Percentiles rank a stretch among this genome's conserved stretches.
These are phyloP conservation scores for Apodemia mormo DNA, from an alignment of 2,888 invertebrate species.

Conservation along the genomic window DNA sequence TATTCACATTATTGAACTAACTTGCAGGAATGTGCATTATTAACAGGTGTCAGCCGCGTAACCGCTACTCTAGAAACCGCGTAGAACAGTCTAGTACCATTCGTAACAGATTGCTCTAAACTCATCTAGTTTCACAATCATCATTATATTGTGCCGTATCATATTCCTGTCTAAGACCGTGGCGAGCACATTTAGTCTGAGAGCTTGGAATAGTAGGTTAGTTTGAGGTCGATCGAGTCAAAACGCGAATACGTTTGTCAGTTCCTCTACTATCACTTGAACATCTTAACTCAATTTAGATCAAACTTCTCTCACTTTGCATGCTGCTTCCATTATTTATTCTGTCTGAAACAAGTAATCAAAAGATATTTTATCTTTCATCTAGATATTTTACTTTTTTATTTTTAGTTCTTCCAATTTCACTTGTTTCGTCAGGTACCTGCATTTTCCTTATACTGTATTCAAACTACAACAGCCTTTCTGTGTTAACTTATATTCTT, in stretches of 20 bases:
- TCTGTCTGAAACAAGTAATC: slow-evolving; percentile 54
- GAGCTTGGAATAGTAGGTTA: slow-evolving; percentile 79
- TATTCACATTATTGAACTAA: slow-evolving; percentile 17
- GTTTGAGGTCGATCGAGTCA: slow-evolving; percentile 70
- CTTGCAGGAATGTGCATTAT: slow-evolving; percentile 76
- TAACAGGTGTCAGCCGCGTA: slow-evolving; percentile 75
- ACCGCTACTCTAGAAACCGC: slow-evolving; percentile 77
- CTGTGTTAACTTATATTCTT: slow-evolving; percentile 20
- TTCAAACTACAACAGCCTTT: slow-evolving; percentile 19
- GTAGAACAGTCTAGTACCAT: slow-evolving; percentile 72
- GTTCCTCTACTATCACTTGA: slow-evolving; percentile 66
- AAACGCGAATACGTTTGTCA: slow-evolving; percentile 67
- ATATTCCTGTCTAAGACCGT: slow-evolving; percentile 69
- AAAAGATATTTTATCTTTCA: slow-evolving; percentile 45
- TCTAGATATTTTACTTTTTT: slow-evolving; percentile 24
- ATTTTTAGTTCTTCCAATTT: slow-evolving; percentile 33
- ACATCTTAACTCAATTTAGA: slow-evolving; percentile 70
- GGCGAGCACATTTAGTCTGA: slow-evolving; percentile 74
- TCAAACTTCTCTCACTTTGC: slow-evolving; percentile 74
- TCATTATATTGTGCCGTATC: slow-evolving; percentile 66
- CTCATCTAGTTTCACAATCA: slow-evolving; percentile 76
- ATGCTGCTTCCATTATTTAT: slow-evolving; percentile 76
- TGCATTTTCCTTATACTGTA: slow-evolving; percentile 58
- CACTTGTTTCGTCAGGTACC: slow-evolving; percentile 54
- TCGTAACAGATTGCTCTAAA: slow-evolving; percentile 70